Evolutionary conservation across 2,797 vertebrate genomes (phyloP), one percentile per base, ranked within the genome.

Genomic region (Scolopax bukidnonensis): DNA sequence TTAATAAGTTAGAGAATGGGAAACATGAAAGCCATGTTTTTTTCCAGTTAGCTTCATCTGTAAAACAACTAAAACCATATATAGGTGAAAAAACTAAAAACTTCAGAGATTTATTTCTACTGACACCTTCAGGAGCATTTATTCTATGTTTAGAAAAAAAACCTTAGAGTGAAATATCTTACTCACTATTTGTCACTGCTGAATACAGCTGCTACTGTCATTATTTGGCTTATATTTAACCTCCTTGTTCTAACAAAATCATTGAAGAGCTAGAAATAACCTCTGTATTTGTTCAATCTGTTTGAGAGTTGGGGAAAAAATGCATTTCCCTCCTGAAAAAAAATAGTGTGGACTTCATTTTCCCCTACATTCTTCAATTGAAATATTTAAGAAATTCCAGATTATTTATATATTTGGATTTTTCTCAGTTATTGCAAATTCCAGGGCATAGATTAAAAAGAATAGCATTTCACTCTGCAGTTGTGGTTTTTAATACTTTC

Each of bases 331-430:
- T 19, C 10, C 8, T 48, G 16, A 28, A 83, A 63, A 67, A 77
- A 61, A 48, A 2, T 20, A 51, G 1, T 1, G 3, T 33, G 16
- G 24, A 20, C 13, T 53, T 74, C 0, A 36, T 82, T 82, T 65
- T 48, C 16, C 4, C 0, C 43, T 57, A 18, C 12, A 11, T 40
- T 48, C 71, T 75, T 77, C 2, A 2, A 5, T 54, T 64, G 40
- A 74, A 69, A 36, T 36, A 36, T 36, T 24, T 27, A 84, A 86
- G n/a, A 10, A 13, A 13, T 1, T 11, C 56, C 14, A 51, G 9
- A 38, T 38, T 60, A 38, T 74, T 74, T 48, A 20, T 61, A 38
- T 77, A 74, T 27, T 9, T 51, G 6, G 7, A 51, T 81, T 84
- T 87, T 43, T 84, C 4, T 24, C 28, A 25, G 8, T 50, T 86